Evolutionary conservation across 1,140 invertebrate species (phyloP).

Genomic region (Schlechtendalia chinensis): DNA sequence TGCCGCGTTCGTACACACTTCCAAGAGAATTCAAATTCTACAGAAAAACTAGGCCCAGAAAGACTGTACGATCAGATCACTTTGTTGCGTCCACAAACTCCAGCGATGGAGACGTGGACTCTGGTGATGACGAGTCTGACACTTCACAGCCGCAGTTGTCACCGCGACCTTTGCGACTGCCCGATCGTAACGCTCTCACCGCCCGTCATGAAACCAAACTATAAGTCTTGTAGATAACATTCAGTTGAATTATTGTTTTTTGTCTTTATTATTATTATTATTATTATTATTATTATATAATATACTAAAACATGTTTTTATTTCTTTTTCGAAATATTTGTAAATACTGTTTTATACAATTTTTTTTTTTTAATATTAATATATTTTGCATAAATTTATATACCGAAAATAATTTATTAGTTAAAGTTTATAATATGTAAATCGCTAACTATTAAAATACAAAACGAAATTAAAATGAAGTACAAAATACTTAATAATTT

Average conservation of each 20-base stretch:
- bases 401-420: slow-evolving; percentile 20
- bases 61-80: slow-evolving; percentile 62
- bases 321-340: slow-evolving; percentile 15
- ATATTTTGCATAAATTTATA: neutral
- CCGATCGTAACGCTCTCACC: slow-evolving; percentile 51
- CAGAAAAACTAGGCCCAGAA: slow-evolving; percentile 61
- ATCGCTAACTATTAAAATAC: slow-evolving; percentile 41
- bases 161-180: slow-evolving; percentile 51
- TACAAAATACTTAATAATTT: slow-evolving; percentile 30
- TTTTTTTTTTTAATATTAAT: slow-evolving; percentile 19
- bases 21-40: slow-evolving; percentile 82
- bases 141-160: slow-evolving; percentile 53
- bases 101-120: slow-evolving; percentile 66
- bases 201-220: slow-evolving; percentile 54
- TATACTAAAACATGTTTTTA: slow-evolving; percentile 9
- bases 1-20: slow-evolving; percentile 78
- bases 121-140: slow-evolving; percentile 54
- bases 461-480: slow-evolving; percentile 31
- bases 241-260: slow-evolving; percentile 24
- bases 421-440: slow-evolving; percentile 37
- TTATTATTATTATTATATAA: no score
- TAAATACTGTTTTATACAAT: slow-evolving; percentile 38
- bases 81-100: slow-evolving; percentile 78
- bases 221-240: slow-evolving; percentile 35
- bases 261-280: slow-evolving; percentile 8